Evolutionary conservation across 1,140 invertebrate species (phyloP).

Genomic region (Ruditapes philippinarum): DNA sequence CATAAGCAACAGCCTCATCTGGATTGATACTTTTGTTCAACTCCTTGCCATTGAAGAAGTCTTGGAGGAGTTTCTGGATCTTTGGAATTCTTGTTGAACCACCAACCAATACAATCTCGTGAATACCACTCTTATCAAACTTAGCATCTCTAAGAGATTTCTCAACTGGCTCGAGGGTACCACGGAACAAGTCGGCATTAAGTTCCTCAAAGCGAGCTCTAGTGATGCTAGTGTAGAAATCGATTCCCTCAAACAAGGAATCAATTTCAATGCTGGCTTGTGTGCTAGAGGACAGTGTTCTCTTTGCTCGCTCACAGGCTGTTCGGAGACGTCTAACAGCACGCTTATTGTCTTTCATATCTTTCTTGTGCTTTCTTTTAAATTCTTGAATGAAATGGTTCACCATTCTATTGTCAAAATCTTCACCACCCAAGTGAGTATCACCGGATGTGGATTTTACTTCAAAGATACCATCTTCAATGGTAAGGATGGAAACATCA

Average conservation of each 20-base stretch:
- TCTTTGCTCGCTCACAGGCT: slow-evolving; percentile 90
- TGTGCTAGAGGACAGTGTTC: slow-evolving; percentile 85
- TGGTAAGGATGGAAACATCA: slow-evolving; percentile 81
- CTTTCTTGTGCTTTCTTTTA: slow-evolving; percentile 84
- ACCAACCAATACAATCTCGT: slow-evolving; percentile 98
- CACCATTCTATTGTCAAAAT: slow-evolving; percentile 84
- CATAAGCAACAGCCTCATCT: slow-evolving; percentile 89
- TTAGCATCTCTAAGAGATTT: slow-evolving; percentile 97
- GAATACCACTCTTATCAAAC: slow-evolving; percentile 95
- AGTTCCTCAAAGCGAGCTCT: slow-evolving; percentile 88
- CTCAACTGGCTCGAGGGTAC: slow-evolving; percentile 97
- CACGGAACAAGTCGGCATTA: slow-evolving; percentile 95
- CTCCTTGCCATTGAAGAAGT: slow-evolving; percentile 89
- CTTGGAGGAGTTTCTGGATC: slow-evolving; percentile 96
- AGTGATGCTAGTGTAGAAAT: slow-evolving; percentile 87
- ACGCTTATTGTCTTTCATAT: slow-evolving; percentile 78
- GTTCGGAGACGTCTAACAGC: slow-evolving; percentile 88
- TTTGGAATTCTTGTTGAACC: slow-evolving; percentile 99
- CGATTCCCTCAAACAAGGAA: slow-evolving; percentile 91
- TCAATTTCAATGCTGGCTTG: slow-evolving; percentile 90
- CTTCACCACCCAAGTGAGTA: slow-evolving; percentile 83
- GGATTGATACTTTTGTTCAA: slow-evolving; percentile 84
- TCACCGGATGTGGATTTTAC: slow-evolving; percentile 91
- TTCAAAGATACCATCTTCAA: slow-evolving; percentile 87
- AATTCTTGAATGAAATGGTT: slow-evolving; percentile 84